These are phyloP conservation scores for Anabas testudineus DNA, from an alignment of 2,797 vertebrate genomes.

Conservation along the genomic window DNA sequence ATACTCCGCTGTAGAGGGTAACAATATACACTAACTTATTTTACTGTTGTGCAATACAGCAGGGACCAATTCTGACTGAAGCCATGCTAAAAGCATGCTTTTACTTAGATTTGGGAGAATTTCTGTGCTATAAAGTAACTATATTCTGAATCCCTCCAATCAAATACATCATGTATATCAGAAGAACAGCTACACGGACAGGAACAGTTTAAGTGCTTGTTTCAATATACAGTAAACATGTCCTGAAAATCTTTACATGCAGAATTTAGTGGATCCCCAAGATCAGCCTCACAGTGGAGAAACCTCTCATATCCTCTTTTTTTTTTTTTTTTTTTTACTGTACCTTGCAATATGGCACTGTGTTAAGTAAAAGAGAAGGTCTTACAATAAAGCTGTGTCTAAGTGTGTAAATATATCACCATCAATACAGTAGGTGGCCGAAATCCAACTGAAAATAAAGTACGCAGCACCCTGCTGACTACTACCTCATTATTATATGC, in stretches of 20 bases:
- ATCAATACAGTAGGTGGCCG: slow-evolving; percentile 76
- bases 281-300: slow-evolving; percentile 28
- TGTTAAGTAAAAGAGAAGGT: slow-evolving; percentile 68
- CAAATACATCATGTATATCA: slow-evolving; percentile 57
- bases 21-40: slow-evolving; percentile 69
- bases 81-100: slow-evolving; percentile 76
- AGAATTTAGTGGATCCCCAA: slow-evolving; percentile 63
- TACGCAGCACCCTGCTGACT: slow-evolving; percentile 83
- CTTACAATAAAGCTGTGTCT: slow-evolving; percentile 71
- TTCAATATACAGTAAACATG: slow-evolving; percentile 61
- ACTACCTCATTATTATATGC: slow-evolving; percentile 82
- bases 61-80: slow-evolving; percentile 85
- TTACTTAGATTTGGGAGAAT: slow-evolving; percentile 65
- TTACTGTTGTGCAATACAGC: slow-evolving; percentile 80
- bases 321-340: slow-evolving; percentile 22
- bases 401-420: slow-evolving; percentile 80
- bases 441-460: slow-evolving; percentile 78
- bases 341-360: slow-evolving; percentile 58
- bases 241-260: slow-evolving; percentile 61
- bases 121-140: slow-evolving; percentile 51
- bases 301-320: slow-evolving; percentile 29
- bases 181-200: slow-evolving; percentile 45
- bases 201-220: slow-evolving; percentile 51
- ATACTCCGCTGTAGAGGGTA: slow-evolving; percentile 66
- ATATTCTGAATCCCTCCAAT: slow-evolving; percentile 54